These are phyloP conservation scores for Helleia helle DNA, from an alignment of 2,888 invertebrate genomes.

Conservation along the genomic window DNA sequence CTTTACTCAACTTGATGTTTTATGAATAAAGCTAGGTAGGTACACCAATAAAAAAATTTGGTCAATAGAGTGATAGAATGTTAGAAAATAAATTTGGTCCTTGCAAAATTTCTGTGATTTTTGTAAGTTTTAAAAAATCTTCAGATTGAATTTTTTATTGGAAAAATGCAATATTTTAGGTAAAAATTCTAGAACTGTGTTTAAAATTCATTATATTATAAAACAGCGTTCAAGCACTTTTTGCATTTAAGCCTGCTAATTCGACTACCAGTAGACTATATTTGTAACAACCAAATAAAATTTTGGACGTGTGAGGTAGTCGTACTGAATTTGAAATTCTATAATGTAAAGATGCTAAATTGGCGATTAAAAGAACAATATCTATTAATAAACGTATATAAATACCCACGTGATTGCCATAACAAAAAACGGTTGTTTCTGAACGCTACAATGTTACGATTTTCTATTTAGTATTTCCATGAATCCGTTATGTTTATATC, in stretches of 20 bases:
- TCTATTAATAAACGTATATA: too few species aligned
- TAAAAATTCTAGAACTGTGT: constrained; percentile 5
- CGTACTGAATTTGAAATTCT: too few species aligned
- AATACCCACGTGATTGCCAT: too few species aligned
- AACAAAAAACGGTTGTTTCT: too few species aligned
- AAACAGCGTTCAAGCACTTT: constrained; percentile 5
- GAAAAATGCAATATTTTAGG: constrained; percentile 1
- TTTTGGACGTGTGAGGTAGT: not conserved
- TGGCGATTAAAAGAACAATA: not conserved
- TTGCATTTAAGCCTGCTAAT: constrained; percentile 5
- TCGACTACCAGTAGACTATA: not conserved
- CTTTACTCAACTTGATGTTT: too few species aligned
- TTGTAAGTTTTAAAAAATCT: not conserved
- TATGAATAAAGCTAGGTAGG: not conserved
- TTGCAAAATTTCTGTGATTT: not conserved
- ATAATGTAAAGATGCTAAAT: not conserved
- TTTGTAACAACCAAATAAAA: not conserved
- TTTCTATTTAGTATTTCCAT: too few species aligned
- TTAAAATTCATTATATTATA: constrained; percentile 1
- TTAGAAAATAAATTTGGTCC: constrained; percentile 1
- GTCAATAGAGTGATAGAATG: not conserved
- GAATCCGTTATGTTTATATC: too few species aligned
- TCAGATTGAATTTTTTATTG: not conserved
- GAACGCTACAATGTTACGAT: too few species aligned
- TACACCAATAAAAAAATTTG: not conserved